A percentile compares a stretch with the other conserved stretches of the same genome.
These are phyloP conservation scores for Sesia apiformis DNA, from an alignment of 2,888 invertebrate species.

Conservation along the genomic window DNA sequence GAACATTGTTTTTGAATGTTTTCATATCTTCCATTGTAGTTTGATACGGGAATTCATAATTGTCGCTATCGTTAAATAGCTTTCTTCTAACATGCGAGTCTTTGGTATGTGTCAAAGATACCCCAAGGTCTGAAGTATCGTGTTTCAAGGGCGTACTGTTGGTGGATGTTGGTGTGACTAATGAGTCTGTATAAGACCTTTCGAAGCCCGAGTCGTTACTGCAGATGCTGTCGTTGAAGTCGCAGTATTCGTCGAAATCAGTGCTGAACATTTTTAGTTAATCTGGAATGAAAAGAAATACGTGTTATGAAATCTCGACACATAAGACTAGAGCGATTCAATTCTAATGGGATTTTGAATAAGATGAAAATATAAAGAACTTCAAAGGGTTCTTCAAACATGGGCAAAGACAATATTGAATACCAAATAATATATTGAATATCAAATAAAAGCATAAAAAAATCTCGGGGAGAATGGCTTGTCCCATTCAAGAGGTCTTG, in stretches of 20 bases:
- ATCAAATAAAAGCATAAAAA: too few relatives aligned
- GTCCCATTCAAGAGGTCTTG: too few relatives aligned
- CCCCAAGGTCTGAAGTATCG: slow-evolving; percentile 40
- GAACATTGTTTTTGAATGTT: slow-evolving; percentile 34
- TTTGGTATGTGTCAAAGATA: slow-evolving; percentile 47
- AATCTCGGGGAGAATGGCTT: too few relatives aligned
- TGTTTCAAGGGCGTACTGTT: slow-evolving; percentile 47
- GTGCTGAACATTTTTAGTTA: slow-evolving; percentile 45
- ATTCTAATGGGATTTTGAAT: too few relatives aligned
- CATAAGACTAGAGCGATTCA: too few relatives aligned
- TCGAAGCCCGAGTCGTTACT: slow-evolving; percentile 88
- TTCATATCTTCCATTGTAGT: slow-evolving; percentile 33
- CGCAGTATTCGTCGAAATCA: slow-evolving; percentile 59
- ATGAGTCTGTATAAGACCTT: slow-evolving; percentile 58
- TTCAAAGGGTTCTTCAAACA: too few relatives aligned
- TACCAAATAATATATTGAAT: too few relatives aligned
- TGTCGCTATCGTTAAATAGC: slow-evolving; percentile 54
- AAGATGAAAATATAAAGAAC: too few relatives aligned
- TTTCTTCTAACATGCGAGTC: slow-evolving; percentile 48
- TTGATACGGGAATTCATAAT: slow-evolving; percentile 34
- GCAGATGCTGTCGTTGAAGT: slow-evolving; percentile 67
- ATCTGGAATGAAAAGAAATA: slow-evolving; percentile 24
- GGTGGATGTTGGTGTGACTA: slow-evolving; percentile 28
- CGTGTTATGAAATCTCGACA: too few relatives aligned
- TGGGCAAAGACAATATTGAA: too few relatives aligned